These are phyloP conservation scores for Sebastes hubbsi DNA, from an alignment of 2,797 vertebrate species.

Conservation along the genomic window DNA sequence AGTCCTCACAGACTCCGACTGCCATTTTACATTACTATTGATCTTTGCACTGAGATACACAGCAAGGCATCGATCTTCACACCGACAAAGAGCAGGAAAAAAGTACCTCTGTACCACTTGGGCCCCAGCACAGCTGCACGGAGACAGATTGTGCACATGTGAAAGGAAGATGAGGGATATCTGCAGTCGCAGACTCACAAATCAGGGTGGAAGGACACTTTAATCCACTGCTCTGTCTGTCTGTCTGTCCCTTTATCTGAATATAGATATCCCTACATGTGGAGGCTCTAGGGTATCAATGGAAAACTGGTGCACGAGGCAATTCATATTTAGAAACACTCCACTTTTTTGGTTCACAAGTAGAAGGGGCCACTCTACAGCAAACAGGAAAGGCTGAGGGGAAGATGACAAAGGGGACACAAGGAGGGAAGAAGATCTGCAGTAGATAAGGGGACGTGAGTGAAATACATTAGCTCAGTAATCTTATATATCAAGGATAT, in stretches of 20 bases:
- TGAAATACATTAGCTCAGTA: slow-evolving; percentile 33
- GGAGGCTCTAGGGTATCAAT: slow-evolving; percentile 68
- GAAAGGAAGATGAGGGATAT: not conserved
- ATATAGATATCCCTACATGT: slow-evolving; percentile 54
- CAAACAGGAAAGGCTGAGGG: slow-evolving; percentile 37
- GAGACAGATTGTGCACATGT: not conserved
- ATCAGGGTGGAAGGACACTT: slow-evolving; percentile 31
- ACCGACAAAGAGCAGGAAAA: slow-evolving; percentile 40
- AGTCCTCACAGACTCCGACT: slow-evolving; percentile 50
- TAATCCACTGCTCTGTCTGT: slow-evolving; percentile 15
- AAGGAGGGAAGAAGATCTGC: slow-evolving; percentile 26
- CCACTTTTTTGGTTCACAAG: slow-evolving; percentile 66
- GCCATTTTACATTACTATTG: slow-evolving; percentile 80
- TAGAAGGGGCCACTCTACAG: slow-evolving; percentile 13
- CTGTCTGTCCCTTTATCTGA: slow-evolving; percentile 49
- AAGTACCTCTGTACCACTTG: slow-evolving; percentile 21
- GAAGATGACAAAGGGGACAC: slow-evolving; percentile 24
- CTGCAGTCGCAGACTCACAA: slow-evolving; percentile 20
- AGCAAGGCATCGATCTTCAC: slow-evolving; percentile 66
- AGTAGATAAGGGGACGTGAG: slow-evolving; percentile 42
- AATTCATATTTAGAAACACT: slow-evolving; percentile 76
- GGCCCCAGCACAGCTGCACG: slow-evolving; percentile 4
- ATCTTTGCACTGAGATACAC: slow-evolving; percentile 64
- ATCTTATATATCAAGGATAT: slow-evolving; percentile 36
- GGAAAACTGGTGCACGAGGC: slow-evolving; percentile 72